Conservation (phyloP, 2,888 invertebrate genomes). For the Brachypterus glaber region DNA sequence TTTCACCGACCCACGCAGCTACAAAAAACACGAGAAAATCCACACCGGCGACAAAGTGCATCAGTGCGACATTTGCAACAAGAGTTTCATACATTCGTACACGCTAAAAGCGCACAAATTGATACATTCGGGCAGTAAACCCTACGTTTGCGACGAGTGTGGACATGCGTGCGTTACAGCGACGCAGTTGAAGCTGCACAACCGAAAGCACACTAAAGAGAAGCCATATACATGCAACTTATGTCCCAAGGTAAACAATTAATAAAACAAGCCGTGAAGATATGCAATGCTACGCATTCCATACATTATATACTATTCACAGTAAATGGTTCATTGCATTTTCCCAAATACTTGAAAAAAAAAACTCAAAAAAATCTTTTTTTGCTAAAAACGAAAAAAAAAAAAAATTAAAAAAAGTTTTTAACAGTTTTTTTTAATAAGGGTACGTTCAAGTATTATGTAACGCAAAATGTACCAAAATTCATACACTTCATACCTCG, state of each 20-base stretch:
- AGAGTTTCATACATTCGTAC: constrained; percentile 27
- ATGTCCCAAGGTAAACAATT: constrained; percentile 27
- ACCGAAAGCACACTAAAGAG: constrained; percentile 26
- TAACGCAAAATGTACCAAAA: no score
- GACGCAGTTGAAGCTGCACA: constrained; percentile 28
- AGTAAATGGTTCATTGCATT: no score
- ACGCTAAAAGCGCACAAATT: constrained; percentile 27
- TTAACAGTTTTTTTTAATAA: no score
- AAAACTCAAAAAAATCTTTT: no score
- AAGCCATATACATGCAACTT: constrained; percentile 26
- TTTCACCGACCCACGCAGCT: constrained; percentile 28
- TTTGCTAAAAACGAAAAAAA: no score
- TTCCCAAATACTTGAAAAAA: no score
- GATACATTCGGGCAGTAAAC: constrained; percentile 28
- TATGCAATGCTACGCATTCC: no score
- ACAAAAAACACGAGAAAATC: constrained; percentile 28
- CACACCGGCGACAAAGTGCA: constrained; percentile 27
- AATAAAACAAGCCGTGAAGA: no score
- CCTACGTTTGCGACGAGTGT: constrained; percentile 27
- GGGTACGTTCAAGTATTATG: no score
- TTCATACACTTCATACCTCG: no score
- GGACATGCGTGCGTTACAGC: constrained; percentile 27
- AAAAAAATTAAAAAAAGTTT: no score
- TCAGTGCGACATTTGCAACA: constrained; percentile 26
- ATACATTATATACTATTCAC: no score